Evolutionary conservation across 1,140 invertebrate species (phyloP), one percentile per base, ranked within the genome.

Genomic region (Lepidurus packardi): DNA sequence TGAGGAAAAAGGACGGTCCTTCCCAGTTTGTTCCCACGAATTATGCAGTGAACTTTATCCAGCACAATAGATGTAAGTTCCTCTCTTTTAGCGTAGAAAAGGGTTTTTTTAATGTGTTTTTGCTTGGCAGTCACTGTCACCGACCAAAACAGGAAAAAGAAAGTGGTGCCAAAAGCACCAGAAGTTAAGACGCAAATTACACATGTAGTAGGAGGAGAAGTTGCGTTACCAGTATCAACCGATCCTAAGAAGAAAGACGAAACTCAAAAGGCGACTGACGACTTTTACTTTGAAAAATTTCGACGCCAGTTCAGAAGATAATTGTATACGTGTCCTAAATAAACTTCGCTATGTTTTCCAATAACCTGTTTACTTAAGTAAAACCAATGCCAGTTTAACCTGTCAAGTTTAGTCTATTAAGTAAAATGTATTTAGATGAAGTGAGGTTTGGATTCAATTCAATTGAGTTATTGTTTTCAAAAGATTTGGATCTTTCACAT

Each of bases 41-140:
- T 84, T 96, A 98, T 92, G 96, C 97, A 75, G 96, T 97, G 0
- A 98, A 98, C 87, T 98, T 98, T 90, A 94, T 96, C 45, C 95
- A 98, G 84, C 95, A 98, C 83, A 97, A 97, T 86, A 88, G 94
- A 91, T 96, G 93, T 93, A 88, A 65, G 8, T 78, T 34, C 41
- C 11, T 34, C 73, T 21, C 42, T 79, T 78, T 16, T 13, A 11
- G 10, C 43, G 25, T 79, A 81, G 42, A 74, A 73, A 74, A 41
- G 43, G 13, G 21, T 13, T 73, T n/a, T n/a, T 73, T 41, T 24
- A 73, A 75, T 13, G 53, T 78, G 44, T 77, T 78, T 81, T 73
- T 79, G 45, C n/a, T 80, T 42, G 10, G 81, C 47, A 81, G 82
- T 83, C 79, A 82, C 80, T 88, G 90, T 44, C 82, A 94, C 93